A percentile compares a stretch with the other conserved stretches of the same genome.
These are phyloP conservation scores for Prionailurus bengalensis DNA, from an alignment of 2,113 vertebrate genomes.

Conservation along the genomic window DNA sequence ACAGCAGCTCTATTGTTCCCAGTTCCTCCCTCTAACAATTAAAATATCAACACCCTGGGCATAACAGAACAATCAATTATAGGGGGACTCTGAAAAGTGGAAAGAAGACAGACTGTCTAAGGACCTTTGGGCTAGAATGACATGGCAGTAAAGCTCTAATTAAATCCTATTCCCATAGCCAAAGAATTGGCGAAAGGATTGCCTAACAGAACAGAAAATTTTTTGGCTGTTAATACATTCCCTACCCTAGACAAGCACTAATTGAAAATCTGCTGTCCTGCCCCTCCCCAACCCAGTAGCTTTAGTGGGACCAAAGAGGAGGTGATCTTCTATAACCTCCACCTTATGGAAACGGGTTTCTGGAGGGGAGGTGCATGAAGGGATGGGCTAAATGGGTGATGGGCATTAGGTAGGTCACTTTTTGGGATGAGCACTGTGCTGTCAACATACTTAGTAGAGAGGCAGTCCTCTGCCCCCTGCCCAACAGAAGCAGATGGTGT, in stretches of 20 bases:
- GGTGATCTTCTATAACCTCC: neutral
- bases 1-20: neutral
- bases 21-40: neutral
- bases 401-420: no score
- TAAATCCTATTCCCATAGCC: neutral
- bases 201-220: neutral
- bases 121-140: neutral
- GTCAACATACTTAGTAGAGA: neutral
- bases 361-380: no score
- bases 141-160: neutral
- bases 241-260: neutral
- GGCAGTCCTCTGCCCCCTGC: neutral
- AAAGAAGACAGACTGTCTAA: neutral
- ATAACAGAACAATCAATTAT: neutral
- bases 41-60: neutral
- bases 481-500: neutral
- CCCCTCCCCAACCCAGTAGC: no score
- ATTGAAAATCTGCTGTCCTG: neutral
- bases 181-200: neutral
- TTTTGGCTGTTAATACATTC: neutral
- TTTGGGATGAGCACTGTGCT: no score
- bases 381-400: no score
- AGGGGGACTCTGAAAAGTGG: neutral
- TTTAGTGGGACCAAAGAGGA: neutral
- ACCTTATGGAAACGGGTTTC: no score